A percentile compares a stretch with the other conserved stretches of the same genome.
Evolutionary conservation across 2,113 vertebrate species (phyloP).

Genomic region (Chaetodon auriga): DNA sequence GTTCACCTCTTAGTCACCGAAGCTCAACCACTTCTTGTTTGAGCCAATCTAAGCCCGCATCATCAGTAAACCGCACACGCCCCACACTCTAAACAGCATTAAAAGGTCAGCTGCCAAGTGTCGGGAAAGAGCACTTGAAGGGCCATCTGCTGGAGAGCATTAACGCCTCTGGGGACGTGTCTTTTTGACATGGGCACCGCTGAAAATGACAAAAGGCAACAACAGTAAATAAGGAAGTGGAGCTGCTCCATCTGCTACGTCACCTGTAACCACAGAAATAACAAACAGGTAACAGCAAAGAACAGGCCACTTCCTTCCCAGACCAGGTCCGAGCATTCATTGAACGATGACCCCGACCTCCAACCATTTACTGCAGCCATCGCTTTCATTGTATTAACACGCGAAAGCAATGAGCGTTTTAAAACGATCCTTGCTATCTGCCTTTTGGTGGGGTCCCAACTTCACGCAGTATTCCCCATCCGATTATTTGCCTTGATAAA

Average conservation of each 20-base stretch:
- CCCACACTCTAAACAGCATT: constrained; percentile 48
- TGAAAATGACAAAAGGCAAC: constrained; percentile 31
- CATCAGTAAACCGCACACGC: constrained; percentile 47
- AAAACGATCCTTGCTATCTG: neutral
- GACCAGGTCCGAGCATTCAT: too few species aligned
- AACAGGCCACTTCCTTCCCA: neutral
- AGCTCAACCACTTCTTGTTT: constrained; percentile 22
- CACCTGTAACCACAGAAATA: constrained; percentile 9
- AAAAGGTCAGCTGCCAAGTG: constrained; percentile 75
- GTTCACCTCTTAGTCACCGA: constrained; percentile 42
- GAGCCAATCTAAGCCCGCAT: constrained; percentile 27
- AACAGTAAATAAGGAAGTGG: neutral
- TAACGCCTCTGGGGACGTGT: constrained; percentile 40
- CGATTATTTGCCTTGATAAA: constrained; percentile 53
- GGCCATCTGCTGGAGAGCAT: constrained; percentile 50
- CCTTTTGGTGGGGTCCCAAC: constrained; percentile 20
- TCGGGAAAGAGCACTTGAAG: constrained; percentile 69
- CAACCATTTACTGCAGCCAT: neutral
- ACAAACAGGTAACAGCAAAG: neutral
- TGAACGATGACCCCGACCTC: neutral
- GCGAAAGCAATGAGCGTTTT: neutral
- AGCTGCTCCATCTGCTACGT: constrained; percentile 10
- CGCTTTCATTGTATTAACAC: neutral
- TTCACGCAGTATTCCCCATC: neutral
- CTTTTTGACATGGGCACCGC: constrained; percentile 23